Evolutionary conservation across 2,797 vertebrate species (phyloP).

Genomic region (Poliocrania exsul): DNA sequence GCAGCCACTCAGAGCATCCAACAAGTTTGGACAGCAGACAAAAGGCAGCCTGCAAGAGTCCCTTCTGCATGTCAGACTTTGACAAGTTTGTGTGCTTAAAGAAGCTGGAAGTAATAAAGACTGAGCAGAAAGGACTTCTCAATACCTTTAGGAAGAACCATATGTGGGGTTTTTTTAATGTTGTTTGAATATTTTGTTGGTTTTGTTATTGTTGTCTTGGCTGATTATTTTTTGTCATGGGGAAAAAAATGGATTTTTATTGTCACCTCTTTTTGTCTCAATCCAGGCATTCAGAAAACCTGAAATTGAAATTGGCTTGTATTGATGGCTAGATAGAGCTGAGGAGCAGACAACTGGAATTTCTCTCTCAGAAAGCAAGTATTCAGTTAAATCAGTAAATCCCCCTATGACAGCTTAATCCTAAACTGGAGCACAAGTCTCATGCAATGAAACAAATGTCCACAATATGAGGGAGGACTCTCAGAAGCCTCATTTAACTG

Average conservation of each 20-base stretch:
- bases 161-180: background rate
- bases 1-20: background rate
- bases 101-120: background rate
- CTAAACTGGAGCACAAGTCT: background rate
- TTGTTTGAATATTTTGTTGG: background rate
- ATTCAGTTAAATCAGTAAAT: slow-evolving; percentile 67
- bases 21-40: slow-evolving; percentile 61
- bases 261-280: slow-evolving; percentile 37
- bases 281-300: slow-evolving; percentile 53
- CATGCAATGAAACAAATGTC: slow-evolving; percentile 54
- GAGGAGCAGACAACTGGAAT: slow-evolving; percentile 53
- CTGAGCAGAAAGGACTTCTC: background rate
- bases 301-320: slow-evolving; percentile 62
- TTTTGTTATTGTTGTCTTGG: background rate
- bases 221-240: background rate
- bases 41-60: background rate
- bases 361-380: slow-evolving; percentile 66
- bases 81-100: background rate
- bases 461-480: slow-evolving; percentile 10
- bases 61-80: slow-evolving; percentile 29
- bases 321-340: slow-evolving; percentile 62
- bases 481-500: slow-evolving; percentile 41
- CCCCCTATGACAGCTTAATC: slow-evolving; percentile 52
- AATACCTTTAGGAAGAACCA: background rate
- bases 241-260: slow-evolving; percentile 6